A percentile compares a stretch with the other conserved stretches of the same genome.
phyloP scores from a whole-genome alignment of 2,113 vertebrate genomes.

The Muscicapa adusta region DNA sequence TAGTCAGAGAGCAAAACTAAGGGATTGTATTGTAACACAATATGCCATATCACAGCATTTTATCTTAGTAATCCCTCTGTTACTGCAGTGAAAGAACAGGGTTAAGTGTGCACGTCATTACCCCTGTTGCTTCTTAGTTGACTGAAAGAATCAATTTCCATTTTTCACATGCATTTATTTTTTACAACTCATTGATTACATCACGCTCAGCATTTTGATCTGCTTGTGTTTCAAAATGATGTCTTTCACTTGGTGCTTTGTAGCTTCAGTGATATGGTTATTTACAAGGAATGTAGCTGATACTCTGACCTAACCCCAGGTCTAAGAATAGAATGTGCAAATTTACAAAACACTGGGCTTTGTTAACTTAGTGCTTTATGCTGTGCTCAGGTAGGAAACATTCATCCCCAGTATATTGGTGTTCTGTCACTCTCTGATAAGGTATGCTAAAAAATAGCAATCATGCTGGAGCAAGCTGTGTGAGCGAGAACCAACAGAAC shows the following conservation, averaged over 20 bases:
- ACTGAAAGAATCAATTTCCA: conserved; percentile 10
- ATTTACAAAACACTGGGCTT: background rate
- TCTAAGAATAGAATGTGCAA: background rate
- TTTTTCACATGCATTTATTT: background rate
- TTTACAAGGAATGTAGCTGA: background rate
- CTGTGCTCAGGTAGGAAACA: rapidly evolving
- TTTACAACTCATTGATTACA: background rate
- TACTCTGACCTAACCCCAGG: background rate
- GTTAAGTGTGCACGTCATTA: background rate
- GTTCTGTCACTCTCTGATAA: background rate
- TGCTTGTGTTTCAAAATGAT: background rate
- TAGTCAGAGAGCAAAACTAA: background rate
- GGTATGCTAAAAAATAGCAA: background rate
- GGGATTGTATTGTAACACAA: background rate
- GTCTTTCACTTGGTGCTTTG: background rate
- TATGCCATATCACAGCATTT: background rate
- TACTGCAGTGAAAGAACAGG: background rate
- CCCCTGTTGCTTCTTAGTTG: background rate
- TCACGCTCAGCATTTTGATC: background rate
- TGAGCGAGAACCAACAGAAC: background rate
- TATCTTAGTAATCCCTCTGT: background rate
- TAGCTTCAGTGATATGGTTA: background rate
- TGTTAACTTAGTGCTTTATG: background rate
- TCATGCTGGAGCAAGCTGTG: background rate
- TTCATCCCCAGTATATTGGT: background rate